Base-by-base conservation (phyloP, 2,113 vertebrate species). In the Gopherus flavomarginatus region DNA sequence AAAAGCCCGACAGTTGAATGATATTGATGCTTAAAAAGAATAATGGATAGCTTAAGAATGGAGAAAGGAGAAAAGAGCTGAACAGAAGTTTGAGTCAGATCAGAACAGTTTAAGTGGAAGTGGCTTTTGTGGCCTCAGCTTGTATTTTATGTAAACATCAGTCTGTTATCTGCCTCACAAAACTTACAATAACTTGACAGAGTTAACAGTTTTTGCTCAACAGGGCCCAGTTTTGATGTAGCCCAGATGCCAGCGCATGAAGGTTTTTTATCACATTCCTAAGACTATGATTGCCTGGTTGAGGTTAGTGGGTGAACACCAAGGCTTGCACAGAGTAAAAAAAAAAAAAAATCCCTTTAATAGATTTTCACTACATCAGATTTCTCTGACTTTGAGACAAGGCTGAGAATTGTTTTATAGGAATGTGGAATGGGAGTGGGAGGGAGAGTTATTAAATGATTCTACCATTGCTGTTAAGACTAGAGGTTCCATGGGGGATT, bases 121-220 rank as follows among this genome's bases (percentile, higher is more conserved):
- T 96, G 94, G 86, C 89, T 97, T 97, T 91, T 97, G 91, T 95
- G 92, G 95, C 94, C 90, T 95, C 22, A 94, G 44, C 84, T 92
- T 80, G 57, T 90, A 84, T 85, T 97, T 82, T 86, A 35, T 91
- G 24, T 95, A 96, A 97, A 92, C 86, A 92, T n/a, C 52, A 88
- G 65, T 75, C 94, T 92, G 91, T 96, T 95, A 95, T 86, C 83
- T 96, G 83, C 82, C 91, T 97, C 52, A 3, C 85, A 95, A 85
- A 69, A 53, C 81, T 87, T 88, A 62, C 0, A 88, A n/a, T 95
- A 90, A 87, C 52, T 93, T 97, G 93, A 93, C 90, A 89, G 56
- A 90, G 54, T 50, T 47, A 81, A 44, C 53, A 38, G 8, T 84
- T 89, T 89, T 65, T 90, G 50, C 75, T 96, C 50, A 38, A 52